Percentiles rank a stretch among this genome's conserved stretches.
Evolutionary conservation across 1,140 invertebrate species (phyloP).

Genomic region (Scaptomyza pallida): DNA sequence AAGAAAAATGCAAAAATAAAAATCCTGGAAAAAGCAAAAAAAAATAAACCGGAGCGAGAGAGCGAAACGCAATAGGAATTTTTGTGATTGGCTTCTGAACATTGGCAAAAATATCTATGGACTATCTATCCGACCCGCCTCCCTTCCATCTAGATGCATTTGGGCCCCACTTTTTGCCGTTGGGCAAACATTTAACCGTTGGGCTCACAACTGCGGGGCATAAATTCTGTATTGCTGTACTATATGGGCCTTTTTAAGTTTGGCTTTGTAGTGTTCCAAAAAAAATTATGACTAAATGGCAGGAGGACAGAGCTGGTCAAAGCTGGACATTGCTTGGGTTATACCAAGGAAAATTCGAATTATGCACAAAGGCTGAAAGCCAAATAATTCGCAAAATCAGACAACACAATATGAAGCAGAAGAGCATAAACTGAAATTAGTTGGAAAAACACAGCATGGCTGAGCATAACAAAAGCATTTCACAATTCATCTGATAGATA

Average conservation of each 20-base stretch:
- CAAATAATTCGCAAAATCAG: not conserved
- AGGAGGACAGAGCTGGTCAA: no score
- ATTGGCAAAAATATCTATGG: conserved; percentile 8
- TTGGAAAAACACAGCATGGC: no score
- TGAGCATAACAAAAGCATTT: no score
- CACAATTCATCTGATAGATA: no score
- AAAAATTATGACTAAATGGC: no score
- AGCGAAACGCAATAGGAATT: conserved; percentile 15
- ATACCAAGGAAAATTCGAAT: not conserved
- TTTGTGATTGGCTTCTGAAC: conserved; percentile 33
- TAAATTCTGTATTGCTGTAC: not conserved
- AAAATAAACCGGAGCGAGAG: not conserved
- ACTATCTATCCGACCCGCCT: no score
- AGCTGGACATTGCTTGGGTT: not conserved
- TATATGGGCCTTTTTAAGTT: not conserved
- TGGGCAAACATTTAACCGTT: not conserved
- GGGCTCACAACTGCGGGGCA: not conserved
- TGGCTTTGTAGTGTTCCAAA: no score
- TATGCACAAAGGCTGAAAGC: not conserved
- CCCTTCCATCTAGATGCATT: no score
- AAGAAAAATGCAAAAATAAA: not conserved
- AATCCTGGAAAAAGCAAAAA: conserved; percentile 4
- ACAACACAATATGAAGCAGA: not conserved
- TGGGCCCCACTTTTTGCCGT: no score
- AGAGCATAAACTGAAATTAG: no score